phyloP scores from a whole-genome alignment of 2,888 invertebrate species.

The Lacanobia wlatinum region DNA sequence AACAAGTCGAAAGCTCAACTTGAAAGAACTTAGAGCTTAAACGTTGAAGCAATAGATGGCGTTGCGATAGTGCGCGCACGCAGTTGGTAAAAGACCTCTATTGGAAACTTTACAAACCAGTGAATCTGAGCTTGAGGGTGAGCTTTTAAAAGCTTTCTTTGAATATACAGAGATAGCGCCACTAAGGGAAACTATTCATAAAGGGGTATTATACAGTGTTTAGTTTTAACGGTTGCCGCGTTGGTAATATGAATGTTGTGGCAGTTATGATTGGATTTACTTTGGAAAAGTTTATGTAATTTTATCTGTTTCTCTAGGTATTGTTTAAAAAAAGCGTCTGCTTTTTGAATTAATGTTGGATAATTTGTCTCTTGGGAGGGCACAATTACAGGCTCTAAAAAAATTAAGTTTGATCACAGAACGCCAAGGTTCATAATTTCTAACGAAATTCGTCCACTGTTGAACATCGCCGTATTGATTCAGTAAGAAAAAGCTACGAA shows the following conservation, averaged over 20 bases:
- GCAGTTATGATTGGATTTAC: background rate
- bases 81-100: slow-evolving; percentile 27
- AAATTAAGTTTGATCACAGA: background rate
- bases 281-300: background rate
- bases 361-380: background rate
- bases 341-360: too few relatives aligned
- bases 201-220: background rate
- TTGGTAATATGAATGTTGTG: background rate
- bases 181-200: background rate
- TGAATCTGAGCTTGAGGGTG: background rate
- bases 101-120: slow-evolving; percentile 2
- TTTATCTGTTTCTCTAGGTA: too few relatives aligned
- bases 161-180: slow-evolving; percentile 42
- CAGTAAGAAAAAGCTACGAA: background rate
- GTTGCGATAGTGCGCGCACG: slow-evolving; percentile 53
- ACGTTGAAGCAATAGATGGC: slow-evolving; percentile 43
- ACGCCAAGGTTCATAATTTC: background rate
- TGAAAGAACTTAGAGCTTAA: slow-evolving; percentile 2
- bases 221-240: background rate
- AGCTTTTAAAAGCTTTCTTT: slow-evolving; percentile 12
- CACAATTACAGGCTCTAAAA: too few relatives aligned
- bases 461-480: background rate
- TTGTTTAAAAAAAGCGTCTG: too few relatives aligned
- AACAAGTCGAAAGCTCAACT: slow-evolving; percentile 11
- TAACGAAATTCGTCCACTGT: background rate